phyloP scores from a whole-genome alignment of 2,888 invertebrate species.

The Nysson spinosus region DNA sequence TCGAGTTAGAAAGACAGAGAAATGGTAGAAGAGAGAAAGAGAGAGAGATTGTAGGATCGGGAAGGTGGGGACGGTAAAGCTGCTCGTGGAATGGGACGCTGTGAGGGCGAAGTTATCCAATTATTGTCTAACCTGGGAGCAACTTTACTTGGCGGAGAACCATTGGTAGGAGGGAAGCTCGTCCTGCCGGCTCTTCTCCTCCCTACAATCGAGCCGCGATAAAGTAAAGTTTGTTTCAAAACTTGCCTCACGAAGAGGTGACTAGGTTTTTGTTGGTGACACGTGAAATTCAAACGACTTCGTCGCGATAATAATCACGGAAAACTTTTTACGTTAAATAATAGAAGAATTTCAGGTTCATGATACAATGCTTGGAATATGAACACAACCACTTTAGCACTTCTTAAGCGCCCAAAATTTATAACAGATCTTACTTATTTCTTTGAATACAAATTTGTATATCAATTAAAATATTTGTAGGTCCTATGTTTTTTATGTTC shows the following conservation, averaged over 20 bases:
- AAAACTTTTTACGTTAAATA: conserved; percentile 11
- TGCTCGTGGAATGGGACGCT: conserved; percentile 59
- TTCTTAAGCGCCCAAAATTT: conserved; percentile 15
- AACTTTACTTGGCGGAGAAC: conserved; percentile 72
- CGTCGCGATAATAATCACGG: conserved; percentile 45
- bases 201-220: conserved; percentile 67
- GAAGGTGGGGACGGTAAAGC: conserved; percentile 50
- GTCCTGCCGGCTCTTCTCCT: conserved; percentile 44
- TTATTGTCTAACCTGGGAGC: conserved; percentile 78
- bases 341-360: conserved; percentile 13
- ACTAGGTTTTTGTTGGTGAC: conserved; percentile 67
- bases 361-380: not conserved
- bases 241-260: conserved; percentile 62
- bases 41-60: conserved; percentile 63
- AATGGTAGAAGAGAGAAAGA: conserved; percentile 28
- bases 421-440: no score
- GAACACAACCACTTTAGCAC: not conserved
- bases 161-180: conserved; percentile 56
- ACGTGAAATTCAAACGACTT: conserved; percentile 64
- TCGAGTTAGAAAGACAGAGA: conserved; percentile 44
- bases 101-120: conserved; percentile 77
- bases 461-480: no score
- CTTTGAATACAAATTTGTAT: no score
- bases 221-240: conserved; percentile 75
- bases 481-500: no score